A percentile compares a stretch with the other conserved stretches of the same genome.
Evolutionary conservation across 2,113 vertebrate species (phyloP).

Genomic region (Tetraodon nigroviridis): DNA sequence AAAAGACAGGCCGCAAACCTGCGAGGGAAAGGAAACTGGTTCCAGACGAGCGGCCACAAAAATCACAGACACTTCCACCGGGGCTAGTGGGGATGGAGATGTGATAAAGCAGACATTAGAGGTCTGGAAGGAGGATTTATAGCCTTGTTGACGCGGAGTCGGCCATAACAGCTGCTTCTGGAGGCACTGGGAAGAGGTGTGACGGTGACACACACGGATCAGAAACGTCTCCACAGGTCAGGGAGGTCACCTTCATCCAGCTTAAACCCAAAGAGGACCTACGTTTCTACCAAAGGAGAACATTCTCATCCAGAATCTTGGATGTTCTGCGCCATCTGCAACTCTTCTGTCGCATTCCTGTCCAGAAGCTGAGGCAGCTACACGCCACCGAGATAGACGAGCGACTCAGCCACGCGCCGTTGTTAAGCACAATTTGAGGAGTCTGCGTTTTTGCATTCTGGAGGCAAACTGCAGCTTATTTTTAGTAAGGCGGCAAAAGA

Average conservation of each 20-base stretch:
- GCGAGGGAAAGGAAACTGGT: constrained; percentile 39
- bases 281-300: too few relatives aligned
- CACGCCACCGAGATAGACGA: too few relatives aligned
- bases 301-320: too few relatives aligned
- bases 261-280: neutral
- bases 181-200: constrained; percentile 39
- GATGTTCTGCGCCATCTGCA: too few relatives aligned
- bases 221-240: neutral
- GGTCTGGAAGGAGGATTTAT: constrained; percentile 60
- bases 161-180: constrained; percentile 53
- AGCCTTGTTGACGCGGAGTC: constrained; percentile 59
- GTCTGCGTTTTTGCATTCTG: too few relatives aligned
- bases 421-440: too few relatives aligned
- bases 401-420: too few relatives aligned
- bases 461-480: too few relatives aligned
- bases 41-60: constrained; percentile 31
- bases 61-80: constrained; percentile 33
- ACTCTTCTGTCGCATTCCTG: too few relatives aligned
- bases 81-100: constrained; percentile 53
- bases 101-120: constrained; percentile 46
- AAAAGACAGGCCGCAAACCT: constrained; percentile 5
- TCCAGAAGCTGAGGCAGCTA: too few relatives aligned
- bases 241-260: neutral
- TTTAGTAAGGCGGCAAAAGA: too few relatives aligned
- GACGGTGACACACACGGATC: constrained; percentile 9